These are phyloP conservation scores for Xerus rutilus DNA, from an alignment of 2,797 vertebrate species.

Conservation along the genomic window DNA sequence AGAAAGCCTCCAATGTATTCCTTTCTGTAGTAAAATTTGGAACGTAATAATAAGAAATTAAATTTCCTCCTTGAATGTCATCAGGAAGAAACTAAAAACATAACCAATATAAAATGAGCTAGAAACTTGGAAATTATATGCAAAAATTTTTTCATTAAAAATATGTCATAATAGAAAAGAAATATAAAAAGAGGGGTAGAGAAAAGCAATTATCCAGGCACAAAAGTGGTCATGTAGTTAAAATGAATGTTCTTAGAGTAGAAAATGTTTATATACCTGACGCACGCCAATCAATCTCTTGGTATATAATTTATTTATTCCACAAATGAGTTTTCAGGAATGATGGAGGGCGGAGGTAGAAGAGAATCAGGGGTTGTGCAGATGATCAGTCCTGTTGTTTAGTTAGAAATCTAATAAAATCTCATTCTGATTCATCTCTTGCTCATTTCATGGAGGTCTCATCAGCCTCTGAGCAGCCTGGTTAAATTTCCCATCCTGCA, in stretches of 20 bases:
- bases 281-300: neutral
- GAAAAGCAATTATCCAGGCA: constrained; percentile 10
- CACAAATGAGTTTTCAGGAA: neutral
- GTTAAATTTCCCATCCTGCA: constrained; percentile 15
- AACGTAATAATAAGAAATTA: neutral
- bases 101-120: constrained; percentile 13
- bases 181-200: neutral
- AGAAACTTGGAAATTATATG: constrained; percentile 12
- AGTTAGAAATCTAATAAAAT: constrained; percentile 5
- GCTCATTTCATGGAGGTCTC: neutral
- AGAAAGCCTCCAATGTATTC: neutral
- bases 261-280: neutral
- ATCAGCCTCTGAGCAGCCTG: neutral
- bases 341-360: neutral
- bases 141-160: constrained; percentile 26
- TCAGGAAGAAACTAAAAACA: constrained; percentile 8
- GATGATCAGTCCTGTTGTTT: neutral
- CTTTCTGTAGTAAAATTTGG: neutral
- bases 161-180: neutral
- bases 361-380: neutral
- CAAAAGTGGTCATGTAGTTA: constrained; percentile 1
- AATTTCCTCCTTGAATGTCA: neutral
- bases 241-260: constrained; percentile 21
- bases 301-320: constrained; percentile 10
- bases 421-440: neutral